Percentiles rank a stretch among this genome's conserved stretches.
Evolutionary conservation across 2,797 vertebrate species (phyloP).

Genomic region (Sebastes cheni): DNA sequence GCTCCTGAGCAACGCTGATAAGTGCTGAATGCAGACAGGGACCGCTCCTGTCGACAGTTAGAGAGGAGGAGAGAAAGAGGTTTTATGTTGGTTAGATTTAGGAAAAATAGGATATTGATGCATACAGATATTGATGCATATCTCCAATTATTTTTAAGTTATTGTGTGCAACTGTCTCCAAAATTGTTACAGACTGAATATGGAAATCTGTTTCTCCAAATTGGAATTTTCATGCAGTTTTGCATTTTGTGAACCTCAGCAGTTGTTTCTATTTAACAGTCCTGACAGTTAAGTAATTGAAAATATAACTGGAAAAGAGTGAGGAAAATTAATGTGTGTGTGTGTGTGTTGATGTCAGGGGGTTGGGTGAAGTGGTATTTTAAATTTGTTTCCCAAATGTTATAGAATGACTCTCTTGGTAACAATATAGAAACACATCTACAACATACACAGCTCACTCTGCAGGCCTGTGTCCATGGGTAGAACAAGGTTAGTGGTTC

Average conservation of each 20-base stretch:
- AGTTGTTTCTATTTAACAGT: slow-evolving; percentile 11
- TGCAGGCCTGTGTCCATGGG: no score
- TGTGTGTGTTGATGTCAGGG: background rate
- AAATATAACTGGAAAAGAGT: background rate
- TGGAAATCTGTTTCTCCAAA: background rate
- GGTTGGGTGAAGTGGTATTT: background rate
- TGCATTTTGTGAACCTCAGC: slow-evolving; percentile 29
- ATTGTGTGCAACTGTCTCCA: background rate
- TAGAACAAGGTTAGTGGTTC: background rate
- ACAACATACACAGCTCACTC: background rate
- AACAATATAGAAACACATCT: background rate
- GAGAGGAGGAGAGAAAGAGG: background rate
- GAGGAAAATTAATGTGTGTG: background rate
- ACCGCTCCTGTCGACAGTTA: background rate
- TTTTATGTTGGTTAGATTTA: background rate
- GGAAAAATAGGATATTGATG: no score
- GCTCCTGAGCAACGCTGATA: slow-evolving; percentile 32
- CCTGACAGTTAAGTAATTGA: slow-evolving; percentile 5
- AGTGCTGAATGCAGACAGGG: slow-evolving; percentile 23
- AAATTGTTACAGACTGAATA: background rate
- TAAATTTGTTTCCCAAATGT: background rate
- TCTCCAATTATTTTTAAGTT: slow-evolving; percentile 11
- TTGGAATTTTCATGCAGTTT: background rate
- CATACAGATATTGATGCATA: slow-evolving; percentile 1
- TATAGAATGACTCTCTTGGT: background rate